Evolutionary conservation across 2,888 invertebrate genomes (phyloP), one percentile per base, ranked within the genome.

Genomic region (Orchestes rusci): DNA sequence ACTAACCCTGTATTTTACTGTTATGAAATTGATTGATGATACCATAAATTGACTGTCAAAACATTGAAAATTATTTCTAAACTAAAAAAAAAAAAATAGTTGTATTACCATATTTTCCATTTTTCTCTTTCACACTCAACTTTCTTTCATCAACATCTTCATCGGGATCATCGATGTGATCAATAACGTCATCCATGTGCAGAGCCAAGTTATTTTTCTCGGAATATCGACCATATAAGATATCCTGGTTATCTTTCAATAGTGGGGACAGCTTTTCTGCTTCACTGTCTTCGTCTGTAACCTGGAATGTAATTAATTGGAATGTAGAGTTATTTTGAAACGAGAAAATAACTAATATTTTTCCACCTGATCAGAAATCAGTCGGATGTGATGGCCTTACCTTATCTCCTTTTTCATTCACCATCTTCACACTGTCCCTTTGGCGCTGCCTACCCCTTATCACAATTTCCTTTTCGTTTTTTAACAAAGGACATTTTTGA

Each of bases 221-320:
- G 18, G 55, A 45, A n/a, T n/a, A n/a, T n/a, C n/a, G n/a, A n/a
- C n/a, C n/a, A n/a, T n/a, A n/a, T 7, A 23, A 5, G 20, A 52
- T 67, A 56, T 69, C 68, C 36, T 66, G 69, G 10, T 39, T 39
- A 18, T 63, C 53, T 28, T 60, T 58, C 16, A 89, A 71, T 20
- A 89, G 68, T 13, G 89, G 89, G 13, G 88, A 88, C 41, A 87
- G 67, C 56, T 88, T 80, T 68, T 89, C 89, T 36, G 82, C 82
- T 65, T 89, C 88, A 62, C 88, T 88, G 62, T 88, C 87, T 54
- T 84, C 84, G 59, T 83, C 86, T 32, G 73, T 70, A 27, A 71
- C 74, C 59, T 73, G 63, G 28, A 56, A 59, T n/a, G n/a, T n/a
- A n/a, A n/a, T n/a, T n/a, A n/a, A n/a, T 41, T 33, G 4, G 19